phyloP scores from a whole-genome alignment of 2,113 vertebrate genomes.

The Myotis davidii region DNA sequence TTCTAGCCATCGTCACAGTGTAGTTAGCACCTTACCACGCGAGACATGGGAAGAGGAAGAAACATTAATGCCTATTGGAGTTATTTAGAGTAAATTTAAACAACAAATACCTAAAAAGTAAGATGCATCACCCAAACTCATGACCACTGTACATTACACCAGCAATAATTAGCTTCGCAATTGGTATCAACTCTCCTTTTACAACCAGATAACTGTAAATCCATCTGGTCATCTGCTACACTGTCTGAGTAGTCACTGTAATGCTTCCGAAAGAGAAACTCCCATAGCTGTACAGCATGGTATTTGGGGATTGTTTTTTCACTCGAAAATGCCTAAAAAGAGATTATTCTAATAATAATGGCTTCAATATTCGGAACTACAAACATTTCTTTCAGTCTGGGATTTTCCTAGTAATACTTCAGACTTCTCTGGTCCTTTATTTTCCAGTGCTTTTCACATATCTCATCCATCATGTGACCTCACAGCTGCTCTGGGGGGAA shows the following conservation, averaged over 20 bases:
- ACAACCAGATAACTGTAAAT: background rate
- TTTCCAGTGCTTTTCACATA: background rate
- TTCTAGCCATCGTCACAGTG: background rate
- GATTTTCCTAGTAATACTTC: slow-evolving; percentile 1
- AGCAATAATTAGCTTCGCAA: background rate
- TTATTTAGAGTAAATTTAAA: background rate
- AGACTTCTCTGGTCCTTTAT: background rate
- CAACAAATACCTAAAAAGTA: background rate
- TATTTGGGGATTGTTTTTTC: background rate
- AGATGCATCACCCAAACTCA: background rate
- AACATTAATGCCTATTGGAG: background rate
- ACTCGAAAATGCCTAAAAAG: background rate
- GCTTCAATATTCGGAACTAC: background rate
- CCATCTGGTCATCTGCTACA: background rate
- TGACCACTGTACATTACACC: background rate
- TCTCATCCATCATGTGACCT: background rate
- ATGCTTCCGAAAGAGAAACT: background rate
- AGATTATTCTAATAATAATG: background rate
- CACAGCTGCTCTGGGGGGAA: background rate
- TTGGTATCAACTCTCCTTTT: background rate
- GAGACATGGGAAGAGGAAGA: background rate
- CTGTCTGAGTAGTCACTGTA: background rate
- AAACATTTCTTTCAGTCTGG: background rate
- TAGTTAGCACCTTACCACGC: slow-evolving; percentile 48
- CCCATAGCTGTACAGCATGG: background rate